phyloP scores from a whole-genome alignment of 2,113 vertebrate species.

The Amphiprion percula region DNA sequence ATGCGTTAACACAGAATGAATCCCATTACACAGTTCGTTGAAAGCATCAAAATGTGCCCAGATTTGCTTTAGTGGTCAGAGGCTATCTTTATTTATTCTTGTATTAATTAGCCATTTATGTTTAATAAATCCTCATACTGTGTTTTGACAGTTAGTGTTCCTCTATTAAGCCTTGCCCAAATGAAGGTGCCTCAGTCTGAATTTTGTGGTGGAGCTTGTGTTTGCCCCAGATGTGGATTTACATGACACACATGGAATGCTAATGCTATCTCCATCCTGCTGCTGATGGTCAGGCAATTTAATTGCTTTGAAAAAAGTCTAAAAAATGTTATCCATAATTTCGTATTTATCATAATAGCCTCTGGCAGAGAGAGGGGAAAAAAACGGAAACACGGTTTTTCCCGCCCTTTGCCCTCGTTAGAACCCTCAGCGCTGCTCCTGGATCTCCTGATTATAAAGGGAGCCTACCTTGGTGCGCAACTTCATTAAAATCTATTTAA shows the following conservation, averaged over 20 bases:
- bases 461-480: conserved; percentile 81
- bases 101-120: conserved; percentile 31
- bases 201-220: conserved; percentile 63
- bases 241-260: conserved; percentile 68
- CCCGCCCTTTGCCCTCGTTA: conserved; percentile 85
- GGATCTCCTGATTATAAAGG: conserved; percentile 82
- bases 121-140: conserved; percentile 24
- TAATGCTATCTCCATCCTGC: conserved; percentile 75
- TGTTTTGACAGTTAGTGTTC: conserved; percentile 64
- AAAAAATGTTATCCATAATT: conserved; percentile 81
- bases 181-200: conserved; percentile 52
- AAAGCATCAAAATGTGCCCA: conserved; percentile 18
- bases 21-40: not conserved
- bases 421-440: conserved; percentile 77
- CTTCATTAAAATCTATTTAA: conserved; percentile 89
- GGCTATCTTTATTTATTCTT: conserved; percentile 34
- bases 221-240: conserved; percentile 75
- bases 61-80: not conserved
- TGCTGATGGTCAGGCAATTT: conserved; percentile 78
- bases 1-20: not conserved
- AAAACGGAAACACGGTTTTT: conserved; percentile 75
- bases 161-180: conserved; percentile 34
- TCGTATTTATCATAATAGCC: conserved; percentile 85
- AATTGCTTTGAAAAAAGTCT: conserved; percentile 76
- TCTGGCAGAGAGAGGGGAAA: conserved; percentile 72